Base-by-base conservation (phyloP, 1,140 invertebrate species). In the Saccostrea glomerata region DNA sequence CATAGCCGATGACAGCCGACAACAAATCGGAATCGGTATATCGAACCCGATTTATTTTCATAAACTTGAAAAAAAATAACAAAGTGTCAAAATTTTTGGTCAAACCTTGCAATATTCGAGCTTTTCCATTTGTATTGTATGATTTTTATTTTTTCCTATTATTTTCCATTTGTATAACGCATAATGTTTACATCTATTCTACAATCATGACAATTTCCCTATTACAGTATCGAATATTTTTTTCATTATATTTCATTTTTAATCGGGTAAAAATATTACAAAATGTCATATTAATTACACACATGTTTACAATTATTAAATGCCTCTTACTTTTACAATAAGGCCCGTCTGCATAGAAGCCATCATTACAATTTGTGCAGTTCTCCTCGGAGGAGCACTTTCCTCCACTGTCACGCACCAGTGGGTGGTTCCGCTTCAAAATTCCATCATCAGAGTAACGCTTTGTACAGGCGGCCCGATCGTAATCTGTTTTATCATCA, bases 341-440 rank as follows among this genome's bases (percentile, higher is more conserved):
- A 30, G 86, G 77, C 11, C 86, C 86, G 55, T 87, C 82, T 36
- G 82, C 86, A 82, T 87, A 87, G 36, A 87, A 87, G 17, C 86
- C 82, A 47, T 87, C 82, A 6, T 83, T 84, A n/a, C 86, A 87
- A 36, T 54, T 23, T 30, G 55, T 83, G 54, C 86, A 87, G 0
- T 30, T 63, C 11, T 87, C 86, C 5, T 58, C 82, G 30, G 86
- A 20, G 25, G 82, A 36, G 58, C 86, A 87, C 13, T 40, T 56
- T 11, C 86, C 86, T n/a, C 86, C 86, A 82, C 86, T 87, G 73
- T 82, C 36, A 25, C 77, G 86, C 55, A 70, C 40, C 9, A 56
- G 17, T 56, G 55, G 4, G 7, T 70, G 70, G 30, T 20, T 82
- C 12, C 86, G 66, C 63, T 82, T 73, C 86, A 47, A 7, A 55